phyloP scores from a whole-genome alignment of 2,797 vertebrate genomes.

The Masticophis lateralis region DNA sequence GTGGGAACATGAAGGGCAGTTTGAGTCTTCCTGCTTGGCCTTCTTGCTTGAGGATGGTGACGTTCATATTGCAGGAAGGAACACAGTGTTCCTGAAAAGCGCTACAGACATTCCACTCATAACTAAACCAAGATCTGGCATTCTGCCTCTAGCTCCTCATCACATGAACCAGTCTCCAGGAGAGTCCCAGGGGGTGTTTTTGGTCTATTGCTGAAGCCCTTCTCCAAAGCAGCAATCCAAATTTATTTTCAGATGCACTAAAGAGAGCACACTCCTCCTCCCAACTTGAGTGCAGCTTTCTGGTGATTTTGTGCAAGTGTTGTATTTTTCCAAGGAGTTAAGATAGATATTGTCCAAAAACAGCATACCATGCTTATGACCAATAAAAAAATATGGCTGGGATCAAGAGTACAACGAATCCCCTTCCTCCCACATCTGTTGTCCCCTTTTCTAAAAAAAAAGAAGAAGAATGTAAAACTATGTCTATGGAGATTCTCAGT shows the following conservation, averaged over 20 bases:
- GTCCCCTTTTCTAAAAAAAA: neutral
- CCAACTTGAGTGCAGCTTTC: neutral
- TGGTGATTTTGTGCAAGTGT: conserved; percentile 34
- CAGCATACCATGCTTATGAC: neutral
- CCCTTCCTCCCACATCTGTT: neutral
- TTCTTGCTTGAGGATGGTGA: conserved; percentile 45
- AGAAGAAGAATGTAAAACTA: neutral
- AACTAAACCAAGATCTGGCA: conserved; percentile 31
- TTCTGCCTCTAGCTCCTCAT: neutral
- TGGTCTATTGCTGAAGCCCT: conserved; percentile 45
- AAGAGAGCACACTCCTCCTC: conserved; percentile 28
- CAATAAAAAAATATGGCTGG: accelerated
- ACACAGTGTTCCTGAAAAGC: conserved; percentile 68
- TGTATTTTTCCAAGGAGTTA: conserved; percentile 55
- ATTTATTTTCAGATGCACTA: conserved; percentile 50
- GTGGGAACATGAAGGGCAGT: conserved; percentile 32
- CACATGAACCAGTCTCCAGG: conserved; percentile 31
- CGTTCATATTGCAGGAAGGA: conserved; percentile 67
- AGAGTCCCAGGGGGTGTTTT: neutral
- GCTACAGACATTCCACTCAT: conserved; percentile 69
- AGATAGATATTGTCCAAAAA: neutral
- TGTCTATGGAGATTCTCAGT: neutral
- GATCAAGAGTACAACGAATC: neutral
- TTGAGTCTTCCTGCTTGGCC: conserved; percentile 48
- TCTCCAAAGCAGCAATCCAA: conserved; percentile 53